Percentiles rank a stretch among this genome's conserved stretches.
phyloP scores from a whole-genome alignment of 2,113 vertebrate genomes.

The Eclectus roratus region DNA sequence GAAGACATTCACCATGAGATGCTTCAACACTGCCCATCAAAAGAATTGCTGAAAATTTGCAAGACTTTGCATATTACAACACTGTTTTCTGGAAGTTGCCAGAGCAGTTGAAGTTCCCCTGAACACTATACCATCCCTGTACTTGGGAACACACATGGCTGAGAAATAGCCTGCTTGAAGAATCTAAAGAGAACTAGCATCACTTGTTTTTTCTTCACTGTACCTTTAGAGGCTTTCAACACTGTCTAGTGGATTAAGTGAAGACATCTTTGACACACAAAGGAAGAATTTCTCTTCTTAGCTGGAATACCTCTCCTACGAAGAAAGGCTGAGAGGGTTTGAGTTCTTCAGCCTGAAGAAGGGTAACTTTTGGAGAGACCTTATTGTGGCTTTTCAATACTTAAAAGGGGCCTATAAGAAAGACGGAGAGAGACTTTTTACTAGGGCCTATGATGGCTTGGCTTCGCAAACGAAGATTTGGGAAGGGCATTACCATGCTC shows the following conservation, averaged over 20 bases:
- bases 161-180: neutral
- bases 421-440: neutral
- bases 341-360: neutral
- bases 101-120: neutral
- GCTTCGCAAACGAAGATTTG: too few relatives aligned
- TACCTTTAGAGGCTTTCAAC: neutral
- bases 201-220: neutral
- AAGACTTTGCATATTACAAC: neutral
- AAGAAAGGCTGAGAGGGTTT: neutral
- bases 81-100: neutral
- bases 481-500: too few relatives aligned
- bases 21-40: neutral
- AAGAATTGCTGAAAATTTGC: neutral
- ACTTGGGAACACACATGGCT: neutral
- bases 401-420: neutral
- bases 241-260: neutral
- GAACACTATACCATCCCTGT: neutral
- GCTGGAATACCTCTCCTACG: neutral
- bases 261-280: neutral
- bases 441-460: neutral
- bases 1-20: neutral
- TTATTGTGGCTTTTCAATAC: neutral
- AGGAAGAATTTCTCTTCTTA: neutral
- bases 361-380: fast-evolving
- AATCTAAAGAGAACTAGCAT: neutral